Evolutionary conservation across 2,797 vertebrate genomes (phyloP).

Genomic region (Distichodus sexfasciatus): DNA sequence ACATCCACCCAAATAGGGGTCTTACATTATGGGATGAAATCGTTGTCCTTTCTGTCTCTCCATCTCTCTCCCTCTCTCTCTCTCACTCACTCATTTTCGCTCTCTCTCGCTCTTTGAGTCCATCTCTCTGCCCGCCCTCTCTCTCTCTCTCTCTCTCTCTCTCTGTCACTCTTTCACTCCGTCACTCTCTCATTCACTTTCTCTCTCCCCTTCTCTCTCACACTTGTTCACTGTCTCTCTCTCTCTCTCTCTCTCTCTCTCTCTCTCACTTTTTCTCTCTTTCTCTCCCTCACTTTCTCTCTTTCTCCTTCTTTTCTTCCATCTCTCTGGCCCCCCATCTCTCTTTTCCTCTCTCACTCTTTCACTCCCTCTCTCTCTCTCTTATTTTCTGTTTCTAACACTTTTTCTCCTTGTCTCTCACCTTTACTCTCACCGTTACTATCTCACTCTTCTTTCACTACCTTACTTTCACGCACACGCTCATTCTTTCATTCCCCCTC

Average conservation of each 20-base stretch:
- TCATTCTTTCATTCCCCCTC: conserved; percentile 27
- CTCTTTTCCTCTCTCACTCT: too few relatives aligned
- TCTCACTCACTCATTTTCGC: too few relatives aligned
- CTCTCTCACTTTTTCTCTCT: not conserved
- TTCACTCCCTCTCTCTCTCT: conserved; percentile 25
- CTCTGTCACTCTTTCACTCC: conserved; percentile 24
- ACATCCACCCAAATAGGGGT: too few relatives aligned
- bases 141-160: conserved; percentile 12
- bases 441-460: too few relatives aligned
- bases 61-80: too few relatives aligned
- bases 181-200: conserved; percentile 53
- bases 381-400: conserved; percentile 48
- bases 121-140: not conserved
- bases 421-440: too few relatives aligned
- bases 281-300: not conserved
- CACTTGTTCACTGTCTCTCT: not conserved
- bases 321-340: not conserved
- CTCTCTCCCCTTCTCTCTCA: conserved; percentile 15
- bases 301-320: not conserved
- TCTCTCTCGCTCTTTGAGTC: too few relatives aligned
- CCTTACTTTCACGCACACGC: conserved; percentile 7
- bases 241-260: not conserved
- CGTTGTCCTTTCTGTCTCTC: too few relatives aligned
- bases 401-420: too few relatives aligned
- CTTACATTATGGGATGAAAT: too few relatives aligned